A percentile compares a stretch with the other conserved stretches of the same genome.
phyloP scores from a whole-genome alignment of 2,113 vertebrate species.

The Tinamus guttatus region DNA sequence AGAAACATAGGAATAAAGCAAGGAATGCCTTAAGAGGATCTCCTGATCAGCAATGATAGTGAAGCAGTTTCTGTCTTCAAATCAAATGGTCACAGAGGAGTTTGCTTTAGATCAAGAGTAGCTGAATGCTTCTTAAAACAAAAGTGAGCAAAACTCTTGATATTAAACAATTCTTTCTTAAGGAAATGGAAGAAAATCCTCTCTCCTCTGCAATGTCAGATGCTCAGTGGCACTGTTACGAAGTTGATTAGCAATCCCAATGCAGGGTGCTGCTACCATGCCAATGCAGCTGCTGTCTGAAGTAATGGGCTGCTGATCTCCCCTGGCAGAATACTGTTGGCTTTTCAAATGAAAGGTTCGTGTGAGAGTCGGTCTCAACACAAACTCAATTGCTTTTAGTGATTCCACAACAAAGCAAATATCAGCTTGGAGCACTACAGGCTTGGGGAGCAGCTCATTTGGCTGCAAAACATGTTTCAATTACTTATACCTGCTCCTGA shows the following conservation, averaged over 20 bases:
- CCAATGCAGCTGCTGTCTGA: background rate
- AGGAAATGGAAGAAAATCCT: background rate
- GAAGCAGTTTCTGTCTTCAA: background rate
- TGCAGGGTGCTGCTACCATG: background rate
- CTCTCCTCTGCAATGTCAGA: background rate
- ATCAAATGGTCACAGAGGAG: background rate
- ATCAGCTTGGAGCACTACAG: background rate
- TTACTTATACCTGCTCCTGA: background rate
- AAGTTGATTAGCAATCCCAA: background rate
- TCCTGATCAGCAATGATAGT: background rate
- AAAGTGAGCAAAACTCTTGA: background rate
- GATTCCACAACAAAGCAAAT: background rate
- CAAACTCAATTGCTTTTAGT: background rate
- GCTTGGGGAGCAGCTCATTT: background rate
- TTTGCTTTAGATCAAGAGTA: slow-evolving; percentile 1
- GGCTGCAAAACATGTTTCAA: background rate
- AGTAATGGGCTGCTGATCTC: background rate
- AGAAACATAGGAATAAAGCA: background rate
- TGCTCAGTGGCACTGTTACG: background rate
- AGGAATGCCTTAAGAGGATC: background rate
- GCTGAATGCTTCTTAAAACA: background rate
- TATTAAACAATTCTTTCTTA: background rate
- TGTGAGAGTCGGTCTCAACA: background rate
- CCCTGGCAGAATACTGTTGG: background rate
- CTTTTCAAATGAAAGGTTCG: background rate